Evolutionary conservation across 2,888 invertebrate species (phyloP), one percentile per base, ranked within the genome.

Genomic region (Caenorhabditis sulstoni): DNA sequence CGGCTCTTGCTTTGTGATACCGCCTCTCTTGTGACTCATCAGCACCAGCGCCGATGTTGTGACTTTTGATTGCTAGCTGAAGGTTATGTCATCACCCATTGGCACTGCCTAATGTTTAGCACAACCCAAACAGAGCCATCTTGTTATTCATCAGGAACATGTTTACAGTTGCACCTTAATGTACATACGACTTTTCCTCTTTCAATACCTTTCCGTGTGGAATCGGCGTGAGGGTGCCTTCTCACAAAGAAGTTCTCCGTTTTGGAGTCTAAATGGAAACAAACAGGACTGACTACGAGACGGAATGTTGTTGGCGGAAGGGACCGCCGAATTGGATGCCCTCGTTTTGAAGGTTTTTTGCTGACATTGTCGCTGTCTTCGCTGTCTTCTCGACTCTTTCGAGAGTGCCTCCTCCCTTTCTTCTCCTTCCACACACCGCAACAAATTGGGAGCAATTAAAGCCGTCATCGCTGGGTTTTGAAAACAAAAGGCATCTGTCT

Each of bases 401-500:
- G 20, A 37, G n/a, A 44, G 37, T 29, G 18, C 14, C 37, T 29
- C 29, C 35, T 29, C 20, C n/a, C 11, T 53, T 53, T 23, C 52
- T 14, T 4, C 8, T 7, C n/a, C n/a, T n/a, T n/a, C n/a, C 2
- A 11, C 12, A 9, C 22, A 29, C 44, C 14, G 45, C 39, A 9
- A 62, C 61, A 57, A 70, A 77, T 66, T 77, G 65, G 61, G 16
- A 44, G 59, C 77, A 77, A 70, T 70, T 77, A 59, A 44, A n/a
- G 57, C 39, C 49, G 58, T 7, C 50, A 57, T 41, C 58, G 58
- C 4, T 41, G 16, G 41, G 20, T 18, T 14, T 52, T 23, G 39
- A 37, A 37, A 55, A 55, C 55, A 55, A 55, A 16, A 20, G 47
- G 20, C 7, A 18, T n/a, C n/a, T n/a, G n/a, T 7, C 18, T 8